Conservation (phyloP, 1,140 invertebrate genomes). For the Drosophila rufa region DNA sequence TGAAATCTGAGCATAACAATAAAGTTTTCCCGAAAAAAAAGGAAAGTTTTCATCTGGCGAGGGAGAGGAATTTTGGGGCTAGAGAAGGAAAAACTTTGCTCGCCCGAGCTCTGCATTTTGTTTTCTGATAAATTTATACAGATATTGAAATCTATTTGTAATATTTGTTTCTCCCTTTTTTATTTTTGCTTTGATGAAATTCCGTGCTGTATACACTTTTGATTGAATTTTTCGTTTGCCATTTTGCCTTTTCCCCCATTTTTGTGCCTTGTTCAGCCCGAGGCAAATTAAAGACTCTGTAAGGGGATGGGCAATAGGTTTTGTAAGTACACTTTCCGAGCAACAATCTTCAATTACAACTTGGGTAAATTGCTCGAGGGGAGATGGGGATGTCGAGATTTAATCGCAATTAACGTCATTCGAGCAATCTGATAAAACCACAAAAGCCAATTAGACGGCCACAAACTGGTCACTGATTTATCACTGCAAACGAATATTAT, state of each 20-base stretch:
- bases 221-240: constrained; percentile 70
- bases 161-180: constrained; percentile 48
- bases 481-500: neutral
- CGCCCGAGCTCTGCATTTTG: constrained; percentile 28
- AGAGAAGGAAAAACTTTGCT: constrained; percentile 50
- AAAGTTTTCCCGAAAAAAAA: constrained; percentile 51
- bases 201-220: constrained; percentile 60
- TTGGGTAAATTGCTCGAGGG: constrained; percentile 12
- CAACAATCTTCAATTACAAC: constrained; percentile 51
- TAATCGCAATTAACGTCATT: constrained; percentile 63
- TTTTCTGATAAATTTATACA: constrained; percentile 67
- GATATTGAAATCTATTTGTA: constrained; percentile 80
- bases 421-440: constrained; percentile 59
- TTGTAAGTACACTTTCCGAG: constrained; percentile 35
- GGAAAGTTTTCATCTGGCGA: constrained; percentile 25
- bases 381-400: constrained; percentile 14
- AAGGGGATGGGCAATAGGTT: constrained; percentile 29
- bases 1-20: constrained; percentile 78
- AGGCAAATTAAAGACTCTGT: constrained; percentile 32
- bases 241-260: constrained; percentile 35
- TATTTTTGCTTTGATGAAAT: constrained; percentile 57
- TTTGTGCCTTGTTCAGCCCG: constrained; percentile 10
- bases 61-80: constrained; percentile 36
- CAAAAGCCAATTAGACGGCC: constrained; percentile 70
- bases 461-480: constrained; percentile 7